These are phyloP conservation scores for Drosophila hamatofila DNA, from an alignment of 2,888 invertebrate genomes.

Conservation along the genomic window DNA sequence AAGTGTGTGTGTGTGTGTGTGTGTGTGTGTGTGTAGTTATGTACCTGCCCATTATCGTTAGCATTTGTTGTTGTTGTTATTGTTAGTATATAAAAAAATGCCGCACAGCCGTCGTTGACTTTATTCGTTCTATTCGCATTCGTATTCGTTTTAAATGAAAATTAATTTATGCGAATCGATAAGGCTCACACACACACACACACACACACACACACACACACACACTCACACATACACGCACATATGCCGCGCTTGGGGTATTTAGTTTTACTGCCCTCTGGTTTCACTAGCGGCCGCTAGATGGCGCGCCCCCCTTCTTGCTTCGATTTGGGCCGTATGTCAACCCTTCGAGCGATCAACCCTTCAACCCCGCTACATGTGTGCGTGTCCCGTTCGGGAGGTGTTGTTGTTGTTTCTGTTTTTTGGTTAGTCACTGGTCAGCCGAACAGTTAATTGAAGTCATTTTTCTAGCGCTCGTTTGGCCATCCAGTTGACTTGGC, in stretches of 20 bases:
- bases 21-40: conserved; percentile 36
- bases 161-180: conserved; percentile 80
- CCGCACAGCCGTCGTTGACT: conserved; percentile 62
- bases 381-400: conserved; percentile 13
- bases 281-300: conserved; percentile 40
- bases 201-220: conserved; percentile 14
- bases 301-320: conserved; percentile 39
- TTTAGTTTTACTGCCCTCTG: conserved; percentile 35
- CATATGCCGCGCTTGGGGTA: conserved; percentile 1
- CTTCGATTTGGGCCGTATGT: conserved; percentile 44
- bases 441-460: conserved; percentile 73
- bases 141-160: conserved; percentile 78
- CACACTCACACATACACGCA: conserved; percentile 8
- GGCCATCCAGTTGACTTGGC: conserved; percentile 43
- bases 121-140: conserved; percentile 66
- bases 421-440: conserved; percentile 75
- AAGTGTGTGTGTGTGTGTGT: conserved; percentile 36
- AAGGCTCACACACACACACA: conserved; percentile 48
- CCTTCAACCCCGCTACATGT: conserved; percentile 27
- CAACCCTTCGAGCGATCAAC: conserved; percentile 47
- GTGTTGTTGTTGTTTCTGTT: background rate
- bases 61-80: conserved; percentile 31
- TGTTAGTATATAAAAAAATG: conserved; percentile 47
- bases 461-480: conserved; percentile 73
- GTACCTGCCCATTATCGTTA: conserved; percentile 62